Base-by-base conservation (phyloP, 2,113 vertebrate species). In the Ammodytes marinus region DNA sequence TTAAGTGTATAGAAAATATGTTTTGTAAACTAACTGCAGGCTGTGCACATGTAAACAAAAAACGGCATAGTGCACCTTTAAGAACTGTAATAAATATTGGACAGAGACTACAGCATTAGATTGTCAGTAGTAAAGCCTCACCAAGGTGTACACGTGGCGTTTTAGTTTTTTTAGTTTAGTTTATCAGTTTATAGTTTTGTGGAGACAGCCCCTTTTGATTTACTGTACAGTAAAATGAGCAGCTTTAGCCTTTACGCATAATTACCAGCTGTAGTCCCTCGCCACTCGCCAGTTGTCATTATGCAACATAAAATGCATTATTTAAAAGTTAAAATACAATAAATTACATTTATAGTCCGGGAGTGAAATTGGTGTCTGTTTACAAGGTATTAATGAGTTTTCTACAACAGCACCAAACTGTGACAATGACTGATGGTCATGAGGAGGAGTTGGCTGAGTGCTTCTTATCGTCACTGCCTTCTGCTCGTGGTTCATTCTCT, bases 341-440 rank as follows among this genome's bases (percentile, higher is more conserved):
- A 27, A 27, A 27, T 27, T 27, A 27, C 27, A 27, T 27, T 27
- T 27, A 27, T 27, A 27, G 27, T 27, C 46, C 53, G 27, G 46
- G 27, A 42, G 50, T 74, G 49, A 69, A 69, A 27, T 27, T 27
- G 49, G 50, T 12, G 42, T 50, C 37, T 53, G 39, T 64, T 27
- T 27, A 83, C 74, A 81, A 81, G 39, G 50, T 12, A 46, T 74
- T 46, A 47, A 74, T 67, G 67, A 60, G 64, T 76, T 57, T 69
- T 6, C 53, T 64, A 19, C 74, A n/a, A 59, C 58, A 46, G 13
- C 19, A 35, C 6, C 54, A 13, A 5, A 47, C 42, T n/a, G 39
- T 58, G 76, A 69, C 53, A 61, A 10, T 69, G 75, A 67, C 42
- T 14, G 66, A 76, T 61, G 67, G 47, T 74, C 53, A 9, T 46